Evolutionary conservation across 2,888 invertebrate species (phyloP).

Genomic region (Aphelenchoides bicaudatus): DNA sequence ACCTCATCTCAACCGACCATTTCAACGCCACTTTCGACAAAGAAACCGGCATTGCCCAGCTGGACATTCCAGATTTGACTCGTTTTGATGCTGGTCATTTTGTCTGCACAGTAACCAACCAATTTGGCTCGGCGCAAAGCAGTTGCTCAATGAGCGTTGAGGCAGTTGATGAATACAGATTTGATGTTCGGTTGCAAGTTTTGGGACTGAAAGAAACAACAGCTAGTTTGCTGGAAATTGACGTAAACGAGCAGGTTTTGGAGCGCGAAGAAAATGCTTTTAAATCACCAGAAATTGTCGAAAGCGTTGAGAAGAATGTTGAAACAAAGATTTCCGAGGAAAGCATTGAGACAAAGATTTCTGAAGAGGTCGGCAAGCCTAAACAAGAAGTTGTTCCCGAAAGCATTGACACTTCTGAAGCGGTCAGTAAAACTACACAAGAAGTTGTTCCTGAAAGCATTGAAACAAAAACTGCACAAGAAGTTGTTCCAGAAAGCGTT

Average conservation of each 20-base stretch:
- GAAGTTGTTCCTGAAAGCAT: neutral
- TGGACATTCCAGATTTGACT: slow-evolving; percentile 4
- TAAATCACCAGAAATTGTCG: slow-evolving; percentile 20
- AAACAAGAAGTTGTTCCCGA: slow-evolving; percentile 10
- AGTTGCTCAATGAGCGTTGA: neutral
- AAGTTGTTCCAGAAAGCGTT: neutral
- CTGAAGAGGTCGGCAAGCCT: slow-evolving; percentile 18
- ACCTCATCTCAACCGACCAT: neutral
- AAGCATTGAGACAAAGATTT: slow-evolving; percentile 3
- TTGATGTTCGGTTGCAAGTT: too few relatives aligned
- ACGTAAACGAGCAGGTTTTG: slow-evolving; percentile 18
- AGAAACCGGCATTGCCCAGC: neutral
- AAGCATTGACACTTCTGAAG: neutral
- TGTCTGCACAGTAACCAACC: slow-evolving; percentile 1
- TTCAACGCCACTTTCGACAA: neutral
- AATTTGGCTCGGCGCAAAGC: neutral
- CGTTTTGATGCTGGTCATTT: neutral
- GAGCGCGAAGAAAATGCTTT: slow-evolving; percentile 23
- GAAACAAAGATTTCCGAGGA: slow-evolving; percentile 16
- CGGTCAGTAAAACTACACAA: slow-evolving; percentile 9
- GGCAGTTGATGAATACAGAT: neutral
- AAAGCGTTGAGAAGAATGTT: neutral
- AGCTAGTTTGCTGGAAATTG: neutral
- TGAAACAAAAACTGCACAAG: neutral
- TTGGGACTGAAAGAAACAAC: too few relatives aligned